Evolutionary conservation across 92 coral and sea anemone species (phyloP).

Genomic region (Galaxea fascicularis): DNA sequence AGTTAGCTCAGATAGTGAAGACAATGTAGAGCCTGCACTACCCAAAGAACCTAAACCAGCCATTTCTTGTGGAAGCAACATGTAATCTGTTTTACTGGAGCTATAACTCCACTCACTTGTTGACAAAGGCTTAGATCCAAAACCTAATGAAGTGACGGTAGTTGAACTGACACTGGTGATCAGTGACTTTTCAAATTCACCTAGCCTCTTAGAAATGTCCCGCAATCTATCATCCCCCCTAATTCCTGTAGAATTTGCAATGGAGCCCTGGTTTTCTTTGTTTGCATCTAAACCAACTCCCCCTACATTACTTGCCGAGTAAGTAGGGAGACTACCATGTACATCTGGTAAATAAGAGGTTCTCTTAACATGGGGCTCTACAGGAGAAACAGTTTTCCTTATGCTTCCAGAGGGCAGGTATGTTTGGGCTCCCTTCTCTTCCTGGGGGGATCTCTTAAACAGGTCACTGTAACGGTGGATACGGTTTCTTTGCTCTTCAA

Average conservation of each 20-base stretch:
- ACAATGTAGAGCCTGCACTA: constrained; percentile 58
- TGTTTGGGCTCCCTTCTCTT: neutral
- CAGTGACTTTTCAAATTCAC: constrained; percentile 24
- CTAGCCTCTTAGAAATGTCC: constrained; percentile 19
- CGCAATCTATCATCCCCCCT: constrained; percentile 12
- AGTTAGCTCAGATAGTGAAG: constrained; percentile 68
- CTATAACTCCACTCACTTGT: constrained; percentile 62
- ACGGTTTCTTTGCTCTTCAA: constrained; percentile 72
- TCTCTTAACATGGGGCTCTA: neutral
- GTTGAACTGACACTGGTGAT: neutral
- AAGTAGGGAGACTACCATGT: neutral
- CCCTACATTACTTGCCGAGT: neutral
- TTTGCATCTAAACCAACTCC: neutral
- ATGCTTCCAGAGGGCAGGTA: neutral
- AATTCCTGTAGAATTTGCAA: constrained; percentile 28
- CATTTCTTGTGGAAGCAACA: constrained; percentile 44
- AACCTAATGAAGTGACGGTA: neutral
- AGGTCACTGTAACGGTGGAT: constrained; percentile 65
- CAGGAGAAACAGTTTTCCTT: neutral
- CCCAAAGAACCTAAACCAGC: constrained; percentile 24
- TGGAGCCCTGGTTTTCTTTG: constrained; percentile 34
- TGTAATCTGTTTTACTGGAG: constrained; percentile 67
- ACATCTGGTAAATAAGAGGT: neutral
- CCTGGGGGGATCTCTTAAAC: neutral
- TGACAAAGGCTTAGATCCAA: constrained; percentile 42